Conservation (phyloP, 2,888 invertebrate species). For the Carabus problematicus region DNA sequence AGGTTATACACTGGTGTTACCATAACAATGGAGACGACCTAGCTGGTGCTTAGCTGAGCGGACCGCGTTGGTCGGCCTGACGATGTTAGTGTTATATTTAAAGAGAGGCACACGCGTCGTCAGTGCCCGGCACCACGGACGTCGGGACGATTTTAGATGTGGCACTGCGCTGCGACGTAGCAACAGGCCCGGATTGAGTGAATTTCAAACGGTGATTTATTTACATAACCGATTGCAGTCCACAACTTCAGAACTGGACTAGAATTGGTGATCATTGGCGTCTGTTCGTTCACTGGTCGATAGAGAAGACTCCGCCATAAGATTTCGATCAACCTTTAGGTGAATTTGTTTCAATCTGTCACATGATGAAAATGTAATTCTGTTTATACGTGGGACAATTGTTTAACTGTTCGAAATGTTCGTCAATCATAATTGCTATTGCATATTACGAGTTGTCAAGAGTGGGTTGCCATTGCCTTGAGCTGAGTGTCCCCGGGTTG, state of each 20-base stretch:
- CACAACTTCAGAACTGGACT: no score
- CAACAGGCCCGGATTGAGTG: conserved; percentile 9
- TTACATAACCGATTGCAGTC: no score
- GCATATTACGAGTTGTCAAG: no score
- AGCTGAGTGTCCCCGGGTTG: neutral
- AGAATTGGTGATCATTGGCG: no score
- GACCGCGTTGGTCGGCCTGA: conserved; percentile 10
- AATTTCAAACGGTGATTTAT: neutral
- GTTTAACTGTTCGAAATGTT: no score
- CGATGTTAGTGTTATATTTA: conserved; percentile 42
- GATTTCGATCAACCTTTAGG: no score
- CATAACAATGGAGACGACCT: conserved; percentile 5
- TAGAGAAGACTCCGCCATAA: no score
- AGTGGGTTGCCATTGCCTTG: conserved; percentile 1
- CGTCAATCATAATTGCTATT: no score
- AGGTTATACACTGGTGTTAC: neutral
- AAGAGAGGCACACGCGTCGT: conserved; percentile 22
- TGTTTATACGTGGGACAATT: no score
- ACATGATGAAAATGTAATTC: no score
- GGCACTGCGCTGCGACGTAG: conserved; percentile 19
- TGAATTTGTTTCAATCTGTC: no score
- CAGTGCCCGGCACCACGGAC: conserved; percentile 42
- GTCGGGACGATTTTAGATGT: conserved; percentile 41
- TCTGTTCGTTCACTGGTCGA: no score
- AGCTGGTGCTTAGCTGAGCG: neutral